Evolutionary conservation across 2,113 vertebrate genomes (phyloP).

Genomic region (Pseudopodoces humilis): DNA sequence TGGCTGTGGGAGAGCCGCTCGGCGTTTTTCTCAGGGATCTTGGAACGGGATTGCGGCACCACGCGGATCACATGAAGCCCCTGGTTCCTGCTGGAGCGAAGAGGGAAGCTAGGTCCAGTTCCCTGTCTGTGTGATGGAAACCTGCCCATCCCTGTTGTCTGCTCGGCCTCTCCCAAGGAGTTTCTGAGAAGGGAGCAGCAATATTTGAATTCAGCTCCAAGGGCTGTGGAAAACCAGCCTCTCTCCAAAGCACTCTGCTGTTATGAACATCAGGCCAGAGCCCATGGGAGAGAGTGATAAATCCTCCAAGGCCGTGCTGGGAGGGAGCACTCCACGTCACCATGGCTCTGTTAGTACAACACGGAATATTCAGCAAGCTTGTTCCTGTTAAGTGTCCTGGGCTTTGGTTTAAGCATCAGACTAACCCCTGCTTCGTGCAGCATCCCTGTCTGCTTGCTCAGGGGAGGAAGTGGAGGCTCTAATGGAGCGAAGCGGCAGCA

Average conservation of each 20-base stretch:
- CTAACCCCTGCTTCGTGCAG: neutral
- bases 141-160: neutral
- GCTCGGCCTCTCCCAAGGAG: neutral
- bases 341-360: neutral
- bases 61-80: neutral
- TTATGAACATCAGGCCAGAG: neutral
- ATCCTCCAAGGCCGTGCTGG: neutral
- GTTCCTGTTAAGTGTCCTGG: neutral
- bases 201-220: neutral
- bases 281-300: neutral
- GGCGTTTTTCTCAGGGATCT: neutral
- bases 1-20: neutral
- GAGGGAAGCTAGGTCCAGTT: neutral
- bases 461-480: neutral
- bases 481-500: neutral
- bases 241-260: neutral
- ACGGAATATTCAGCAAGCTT: neutral
- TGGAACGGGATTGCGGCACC: neutral
- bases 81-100: neutral
- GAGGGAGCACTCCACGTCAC: neutral
- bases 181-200: neutral
- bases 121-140: rapidly evolving
- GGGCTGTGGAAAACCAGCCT: neutral
- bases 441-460: neutral
- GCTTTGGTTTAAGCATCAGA: neutral